Evolutionary conservation across 2,888 invertebrate genomes (phyloP).

Genomic region (Melanostoma scalare): DNA sequence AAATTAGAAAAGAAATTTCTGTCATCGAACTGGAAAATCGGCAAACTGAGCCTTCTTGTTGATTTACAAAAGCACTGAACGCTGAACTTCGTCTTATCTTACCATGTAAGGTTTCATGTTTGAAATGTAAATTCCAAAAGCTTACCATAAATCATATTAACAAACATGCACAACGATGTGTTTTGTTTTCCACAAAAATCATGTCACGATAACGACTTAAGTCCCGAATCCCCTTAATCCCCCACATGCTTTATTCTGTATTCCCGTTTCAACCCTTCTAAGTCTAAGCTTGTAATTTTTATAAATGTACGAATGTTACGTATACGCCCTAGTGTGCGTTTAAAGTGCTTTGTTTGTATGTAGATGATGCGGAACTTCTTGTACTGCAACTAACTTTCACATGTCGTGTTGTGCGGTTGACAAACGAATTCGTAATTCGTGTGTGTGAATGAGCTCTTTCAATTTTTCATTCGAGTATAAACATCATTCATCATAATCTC

Average conservation of each 20-base stretch:
- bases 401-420: slow-evolving; percentile 34
- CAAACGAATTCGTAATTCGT: slow-evolving; percentile 8
- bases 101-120: slow-evolving; percentile 67
- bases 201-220: slow-evolving; percentile 57
- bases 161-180: slow-evolving; percentile 64
- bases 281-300: slow-evolving; percentile 44
- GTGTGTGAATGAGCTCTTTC: slow-evolving; percentile 37
- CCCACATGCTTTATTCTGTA: slow-evolving; percentile 8
- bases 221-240: background rate
- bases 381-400: slow-evolving; percentile 27
- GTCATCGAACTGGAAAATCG: too few relatives aligned
- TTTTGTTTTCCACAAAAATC: slow-evolving; percentile 54
- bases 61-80: too few relatives aligned
- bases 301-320: slow-evolving; percentile 50
- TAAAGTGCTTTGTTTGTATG: background rate
- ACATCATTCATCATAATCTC: slow-evolving; percentile 65
- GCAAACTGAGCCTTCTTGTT: too few relatives aligned
- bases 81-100: too few relatives aligned
- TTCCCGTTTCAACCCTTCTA: slow-evolving; percentile 7
- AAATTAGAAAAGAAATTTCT: too few relatives aligned
- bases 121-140: slow-evolving; percentile 74
- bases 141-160: slow-evolving; percentile 75
- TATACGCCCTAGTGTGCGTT: slow-evolving; percentile 29
- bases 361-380: slow-evolving; percentile 31
- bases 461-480: slow-evolving; percentile 61